Percentiles rank a stretch among this genome's conserved stretches.
phyloP scores from a whole-genome alignment of 1,140 invertebrate genomes.

The Parapsyche elsis region DNA sequence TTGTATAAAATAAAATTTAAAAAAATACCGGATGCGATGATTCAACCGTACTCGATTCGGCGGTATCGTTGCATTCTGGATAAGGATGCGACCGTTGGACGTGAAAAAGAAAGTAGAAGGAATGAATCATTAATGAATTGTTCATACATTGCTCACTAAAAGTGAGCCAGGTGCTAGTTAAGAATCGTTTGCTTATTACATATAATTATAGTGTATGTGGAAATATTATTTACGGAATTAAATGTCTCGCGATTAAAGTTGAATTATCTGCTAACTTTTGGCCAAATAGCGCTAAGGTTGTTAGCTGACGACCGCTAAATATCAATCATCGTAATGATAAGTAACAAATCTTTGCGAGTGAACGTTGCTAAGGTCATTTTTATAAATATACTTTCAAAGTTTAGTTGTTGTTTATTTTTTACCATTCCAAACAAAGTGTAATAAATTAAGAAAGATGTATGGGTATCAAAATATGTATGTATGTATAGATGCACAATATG shows the following conservation, averaged over 20 bases:
- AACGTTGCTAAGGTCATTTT: too few relatives aligned
- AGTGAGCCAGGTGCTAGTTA: too few relatives aligned
- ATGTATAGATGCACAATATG: too few relatives aligned
- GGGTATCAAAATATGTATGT: too few relatives aligned
- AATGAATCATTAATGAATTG: neutral
- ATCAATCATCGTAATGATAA: neutral
- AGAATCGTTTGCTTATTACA: too few relatives aligned
- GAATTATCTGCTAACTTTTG: constrained; percentile 2
- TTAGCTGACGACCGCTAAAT: constrained; percentile 3
- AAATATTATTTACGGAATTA: constrained; percentile 3
- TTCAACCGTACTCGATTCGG: neutral
- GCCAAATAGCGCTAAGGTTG: neutral
- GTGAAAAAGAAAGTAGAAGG: constrained; percentile 5
- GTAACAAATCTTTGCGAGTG: neutral
- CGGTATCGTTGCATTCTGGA: neutral
- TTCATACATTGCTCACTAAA: too few relatives aligned
- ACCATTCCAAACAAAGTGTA: too few relatives aligned
- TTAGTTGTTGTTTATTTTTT: too few relatives aligned
- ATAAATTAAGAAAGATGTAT: too few relatives aligned
- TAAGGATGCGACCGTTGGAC: neutral
- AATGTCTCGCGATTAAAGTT: neutral
- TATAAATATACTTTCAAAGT: too few relatives aligned
- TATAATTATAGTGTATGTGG: too few relatives aligned
- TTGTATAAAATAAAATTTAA: neutral
- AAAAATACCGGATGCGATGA: neutral